Percentiles rank a stretch among this genome's conserved stretches.
Conservation (phyloP, 2,113 vertebrate genomes). For the Cyanistes caeruleus region DNA sequence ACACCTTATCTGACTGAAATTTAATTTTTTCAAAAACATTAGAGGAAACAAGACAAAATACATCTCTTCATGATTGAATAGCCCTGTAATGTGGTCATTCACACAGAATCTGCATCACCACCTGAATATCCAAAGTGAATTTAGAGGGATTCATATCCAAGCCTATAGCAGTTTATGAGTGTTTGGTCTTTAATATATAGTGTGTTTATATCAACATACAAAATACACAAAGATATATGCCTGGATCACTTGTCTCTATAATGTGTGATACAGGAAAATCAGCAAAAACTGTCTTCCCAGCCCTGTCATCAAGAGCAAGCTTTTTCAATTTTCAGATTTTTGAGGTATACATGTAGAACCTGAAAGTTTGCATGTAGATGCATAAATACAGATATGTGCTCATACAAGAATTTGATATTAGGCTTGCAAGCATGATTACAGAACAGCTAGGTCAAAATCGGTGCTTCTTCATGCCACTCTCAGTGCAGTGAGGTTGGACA, state of each 20-base stretch:
- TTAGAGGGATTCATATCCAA: not conserved
- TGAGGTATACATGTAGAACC: not conserved
- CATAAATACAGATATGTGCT: not conserved
- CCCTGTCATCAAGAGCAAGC: not conserved
- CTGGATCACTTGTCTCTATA: not conserved
- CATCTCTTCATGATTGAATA: not conserved
- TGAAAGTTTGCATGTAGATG: not conserved
- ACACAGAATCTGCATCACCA: not conserved
- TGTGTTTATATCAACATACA: not conserved
- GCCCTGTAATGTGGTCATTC: fast-evolving
- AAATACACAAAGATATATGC: not conserved
- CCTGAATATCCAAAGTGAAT: not conserved
- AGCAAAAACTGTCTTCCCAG: not conserved
- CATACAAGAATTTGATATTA: not conserved
- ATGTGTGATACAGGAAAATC: not conserved
- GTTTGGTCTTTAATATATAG: not conserved
- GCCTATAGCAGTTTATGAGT: not conserved
- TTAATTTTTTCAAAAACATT: not conserved
- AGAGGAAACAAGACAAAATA: not conserved
- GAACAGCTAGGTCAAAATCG: not conserved
- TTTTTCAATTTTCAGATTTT: not conserved
- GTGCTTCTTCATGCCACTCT: not conserved
- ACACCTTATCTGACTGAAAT: not conserved
- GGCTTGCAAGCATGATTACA: not conserved
- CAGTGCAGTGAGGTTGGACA: not conserved